A percentile compares a stretch with the other conserved stretches of the same genome.
phyloP scores from a whole-genome alignment of 2,888 invertebrate species.

The Ernsta delagoae region DNA sequence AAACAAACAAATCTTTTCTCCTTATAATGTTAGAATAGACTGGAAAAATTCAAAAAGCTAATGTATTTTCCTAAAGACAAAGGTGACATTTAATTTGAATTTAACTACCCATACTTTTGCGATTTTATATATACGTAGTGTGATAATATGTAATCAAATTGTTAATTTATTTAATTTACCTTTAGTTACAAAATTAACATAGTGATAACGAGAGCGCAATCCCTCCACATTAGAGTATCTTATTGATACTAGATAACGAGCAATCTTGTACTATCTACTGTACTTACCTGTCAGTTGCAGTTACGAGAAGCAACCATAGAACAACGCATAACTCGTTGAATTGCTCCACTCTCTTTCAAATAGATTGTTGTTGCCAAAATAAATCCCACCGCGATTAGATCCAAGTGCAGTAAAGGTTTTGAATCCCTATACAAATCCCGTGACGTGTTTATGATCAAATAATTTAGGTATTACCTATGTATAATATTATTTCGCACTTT shows the following conservation, averaged over 20 bases:
- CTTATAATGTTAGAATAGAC: no score
- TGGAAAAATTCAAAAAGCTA: no score
- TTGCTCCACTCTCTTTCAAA: background rate
- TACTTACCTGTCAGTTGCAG: conserved; percentile 56
- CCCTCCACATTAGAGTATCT: conserved; percentile 72
- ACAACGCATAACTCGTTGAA: conserved; percentile 2
- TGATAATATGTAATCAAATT: conserved; percentile 10
- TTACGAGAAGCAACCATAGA: conserved; percentile 44
- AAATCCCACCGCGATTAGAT: conserved; percentile 3
- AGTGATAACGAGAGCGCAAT: conserved; percentile 56
- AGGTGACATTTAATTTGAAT: no score
- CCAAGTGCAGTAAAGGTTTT: conserved; percentile 6
- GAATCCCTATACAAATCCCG: background rate
- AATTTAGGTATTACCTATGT: conserved; percentile 13
- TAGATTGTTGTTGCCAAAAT: conserved; percentile 18
- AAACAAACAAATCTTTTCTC: no score
- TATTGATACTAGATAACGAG: conserved; percentile 77
- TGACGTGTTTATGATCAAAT: conserved; percentile 14
- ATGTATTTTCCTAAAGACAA: no score
- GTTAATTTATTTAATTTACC: conserved; percentile 27
- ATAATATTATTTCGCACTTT: background rate
- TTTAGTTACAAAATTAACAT: conserved; percentile 25
- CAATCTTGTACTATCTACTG: conserved; percentile 61
- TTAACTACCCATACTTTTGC: no score
- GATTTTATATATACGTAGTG: no score